These are phyloP conservation scores for Manduca sexta DNA, from an alignment of 1,140 invertebrate genomes.

Conservation along the genomic window DNA sequence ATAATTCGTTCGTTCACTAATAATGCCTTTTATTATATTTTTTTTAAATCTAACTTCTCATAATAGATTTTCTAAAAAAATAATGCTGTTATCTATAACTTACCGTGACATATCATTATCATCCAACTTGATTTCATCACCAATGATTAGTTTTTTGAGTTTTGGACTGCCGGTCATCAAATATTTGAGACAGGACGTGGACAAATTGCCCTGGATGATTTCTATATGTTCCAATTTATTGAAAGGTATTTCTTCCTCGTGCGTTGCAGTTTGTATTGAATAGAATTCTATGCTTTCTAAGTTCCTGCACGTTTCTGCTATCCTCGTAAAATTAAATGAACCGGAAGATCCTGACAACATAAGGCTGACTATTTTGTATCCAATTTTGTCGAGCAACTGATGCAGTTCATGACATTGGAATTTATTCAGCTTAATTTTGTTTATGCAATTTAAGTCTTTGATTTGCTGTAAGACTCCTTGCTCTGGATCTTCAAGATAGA, in stretches of 20 bases:
- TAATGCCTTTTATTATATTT: no score
- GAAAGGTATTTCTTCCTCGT: slow-evolving; percentile 74
- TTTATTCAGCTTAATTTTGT: slow-evolving; percentile 76
- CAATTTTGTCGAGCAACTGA: slow-evolving; percentile 73
- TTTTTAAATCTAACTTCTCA: no score
- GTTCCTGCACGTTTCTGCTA: slow-evolving; percentile 74
- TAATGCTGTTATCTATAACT: no score
- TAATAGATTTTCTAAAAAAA: no score
- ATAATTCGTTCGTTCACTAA: no score
- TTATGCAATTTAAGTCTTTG: slow-evolving; percentile 66
- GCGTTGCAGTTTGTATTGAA: slow-evolving; percentile 75
- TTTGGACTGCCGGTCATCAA: slow-evolving; percentile 75
- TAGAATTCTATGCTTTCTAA: slow-evolving; percentile 76
- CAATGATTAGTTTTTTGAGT: slow-evolving; percentile 76
- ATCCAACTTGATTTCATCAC: slow-evolving; percentile 74
- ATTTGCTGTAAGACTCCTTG: slow-evolving; percentile 70
- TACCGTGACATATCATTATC: slow-evolving; percentile 78
- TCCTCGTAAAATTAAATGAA: slow-evolving; percentile 75
- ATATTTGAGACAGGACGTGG: slow-evolving; percentile 72
- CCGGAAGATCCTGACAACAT: slow-evolving; percentile 76
- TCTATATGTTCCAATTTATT: slow-evolving; percentile 76
- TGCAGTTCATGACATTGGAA: slow-evolving; percentile 76
- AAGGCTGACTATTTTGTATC: slow-evolving; percentile 73
- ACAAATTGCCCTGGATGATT: slow-evolving; percentile 76
- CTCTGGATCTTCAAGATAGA: slow-evolving; percentile 76